Base-by-base conservation (phyloP, 2,797 vertebrate species). In the Epinephelus awoara region DNA sequence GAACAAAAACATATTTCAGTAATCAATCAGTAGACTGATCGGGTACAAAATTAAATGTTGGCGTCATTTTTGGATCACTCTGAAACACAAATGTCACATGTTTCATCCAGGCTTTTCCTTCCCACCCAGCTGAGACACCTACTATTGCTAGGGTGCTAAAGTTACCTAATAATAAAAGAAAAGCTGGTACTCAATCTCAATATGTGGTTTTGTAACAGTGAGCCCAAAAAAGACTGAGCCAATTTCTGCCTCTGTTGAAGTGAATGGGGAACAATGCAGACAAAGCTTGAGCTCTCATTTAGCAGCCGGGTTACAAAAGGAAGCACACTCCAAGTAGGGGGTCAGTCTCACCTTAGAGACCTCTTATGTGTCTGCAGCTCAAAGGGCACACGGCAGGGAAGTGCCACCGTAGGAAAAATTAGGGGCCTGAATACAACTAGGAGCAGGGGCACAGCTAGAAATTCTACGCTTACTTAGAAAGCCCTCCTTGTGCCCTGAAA, bases 211-310 rank as follows among this genome's bases (percentile, higher is more conserved):
- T 59, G 38, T 78, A 68, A 59, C 64, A 6, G 15, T 11, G 27
- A 66, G 57, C 66, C 51, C 34, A 71, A 83, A 75, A 85, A 83
- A 72, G 49, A 82, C 40, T 47, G 10, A 7, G 23, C 21, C 34
- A 8, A 42, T 62, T 54, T 63, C 14, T 51, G 52, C 50, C 44
- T 87, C 83, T 77, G 81, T 82, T 25, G 40, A 21, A 49, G 2
- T 38, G 10, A 69, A 62, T 11, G 10, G 21, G 40, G 42, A 68
- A 63, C 18, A 66, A 51, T 2, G 10, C 0, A 2, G n/a, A 47
- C 27, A 34, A 3, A 46, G 73, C 29, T 61, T 74, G 34, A 21
- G 12, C 23, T 70, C 67, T 59, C 11, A 72, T 78, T 84, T 62
- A 74, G 64, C 4, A 56, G 15, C 27, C 1, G n/a, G 61, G 23